Conservation (phyloP, 37 sponge, comb jelly and placozoan species). For the Oopsacas minuta region DNA sequence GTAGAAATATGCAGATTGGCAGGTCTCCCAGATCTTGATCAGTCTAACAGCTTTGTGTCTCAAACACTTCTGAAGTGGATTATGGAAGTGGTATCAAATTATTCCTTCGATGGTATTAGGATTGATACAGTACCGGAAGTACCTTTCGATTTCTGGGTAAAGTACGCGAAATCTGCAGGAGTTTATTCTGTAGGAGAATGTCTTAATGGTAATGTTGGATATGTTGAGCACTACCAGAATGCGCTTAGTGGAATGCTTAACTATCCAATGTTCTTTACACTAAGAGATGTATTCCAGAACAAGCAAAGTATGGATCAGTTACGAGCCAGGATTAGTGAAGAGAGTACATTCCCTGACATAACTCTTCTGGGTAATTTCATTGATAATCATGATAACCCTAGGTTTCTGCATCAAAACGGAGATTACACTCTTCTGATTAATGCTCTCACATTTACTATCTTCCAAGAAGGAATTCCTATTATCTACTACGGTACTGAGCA, state of each 20-base stretch:
- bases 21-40: slow-evolving; percentile 62
- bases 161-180: slow-evolving; percentile 42
- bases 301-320: slow-evolving; percentile 41
- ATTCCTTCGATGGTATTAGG: slow-evolving; percentile 54
- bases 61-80: slow-evolving; percentile 46
- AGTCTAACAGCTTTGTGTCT: slow-evolving; percentile 49
- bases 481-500: slow-evolving; percentile 76
- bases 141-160: slow-evolving; percentile 47
- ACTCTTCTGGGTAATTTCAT: slow-evolving; percentile 53
- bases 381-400: slow-evolving; percentile 62
- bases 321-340: slow-evolving; percentile 37
- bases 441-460: slow-evolving; percentile 49
- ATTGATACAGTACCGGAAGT: slow-evolving; percentile 43
- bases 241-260: slow-evolving; percentile 39
- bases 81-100: slow-evolving; percentile 23
- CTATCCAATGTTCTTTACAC: slow-evolving; percentile 65
- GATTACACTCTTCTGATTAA: slow-evolving; percentile 37
- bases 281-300: slow-evolving; percentile 37
- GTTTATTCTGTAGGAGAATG: slow-evolving; percentile 57
- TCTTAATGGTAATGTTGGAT: slow-evolving; percentile 43
- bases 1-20: slow-evolving; percentile 64
- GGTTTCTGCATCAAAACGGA: slow-evolving; percentile 37
- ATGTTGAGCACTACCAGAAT: slow-evolving; percentile 44
- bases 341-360: slow-evolving; percentile 27
- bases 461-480: slow-evolving; percentile 70